Evolutionary conservation across 2,888 invertebrate species (phyloP), one percentile per base, ranked within the genome.

Genomic region (Chloroclystis v-ata): DNA sequence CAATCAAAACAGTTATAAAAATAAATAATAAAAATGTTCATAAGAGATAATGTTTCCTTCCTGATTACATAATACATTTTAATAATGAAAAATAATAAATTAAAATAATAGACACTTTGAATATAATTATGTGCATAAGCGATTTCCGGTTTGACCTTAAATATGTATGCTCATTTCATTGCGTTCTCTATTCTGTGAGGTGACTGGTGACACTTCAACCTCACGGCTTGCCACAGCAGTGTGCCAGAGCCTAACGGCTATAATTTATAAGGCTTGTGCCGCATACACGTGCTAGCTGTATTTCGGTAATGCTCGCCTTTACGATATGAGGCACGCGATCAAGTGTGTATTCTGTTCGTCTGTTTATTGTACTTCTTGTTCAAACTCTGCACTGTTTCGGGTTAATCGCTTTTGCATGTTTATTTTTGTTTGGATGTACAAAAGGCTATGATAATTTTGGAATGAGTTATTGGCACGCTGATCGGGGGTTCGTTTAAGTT

Each of bases 201-300:
- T n/a, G n/a, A n/a, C n/a, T n/a, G n/a, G n/a, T 20, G 20, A 20
- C 20, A 20, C 8, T 9, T 26, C 3, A 6, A 26, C 13, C 13
- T 33, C 14, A 33, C 39, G 4, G 30, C 44, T 11, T 20, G n/a
- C 24, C 41, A 4, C 24, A 7, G 10, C 33, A 1, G 37, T 50
- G 35, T 50, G 46, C 35, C 28, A 47, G 43, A 35, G 43, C 50
- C 50, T 50, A 50, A 46, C 75, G 64, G 71, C 71, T 65, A 72
- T 82, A 78, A 83, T 82, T 83, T 83, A 83, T 83, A 64, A 74
- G 63, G 64, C 60, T 65, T 71, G 69, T 70, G 69, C 70, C 65
- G 60, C 69, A 74, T 78, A 81, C 81, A 82, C 79, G 80, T 78
- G 79, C 75, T 74, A 71, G 72, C 74, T 72, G 79, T 77, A 77